Conservation (phyloP, 2,797 vertebrate species). For the Enteromius argenteus region DNA sequence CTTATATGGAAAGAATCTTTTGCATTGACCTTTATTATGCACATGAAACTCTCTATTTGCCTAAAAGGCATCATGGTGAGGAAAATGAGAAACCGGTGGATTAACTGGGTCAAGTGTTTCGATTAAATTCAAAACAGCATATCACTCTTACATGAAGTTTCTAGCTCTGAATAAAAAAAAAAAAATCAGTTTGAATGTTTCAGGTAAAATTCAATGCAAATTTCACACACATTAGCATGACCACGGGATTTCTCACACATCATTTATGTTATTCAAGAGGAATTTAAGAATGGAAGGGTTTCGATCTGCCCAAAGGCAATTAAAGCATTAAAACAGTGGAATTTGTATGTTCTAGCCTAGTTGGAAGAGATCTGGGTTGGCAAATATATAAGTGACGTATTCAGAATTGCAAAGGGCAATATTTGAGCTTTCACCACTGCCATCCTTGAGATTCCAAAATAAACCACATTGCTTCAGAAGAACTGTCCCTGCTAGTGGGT, state of each 20-base stretch:
- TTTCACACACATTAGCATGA: background rate
- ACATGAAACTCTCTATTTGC: conserved; percentile 7
- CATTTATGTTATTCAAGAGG: background rate
- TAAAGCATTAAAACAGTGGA: background rate
- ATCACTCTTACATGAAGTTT: background rate
- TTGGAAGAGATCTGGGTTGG: background rate
- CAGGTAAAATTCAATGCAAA: background rate
- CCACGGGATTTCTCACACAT: background rate
- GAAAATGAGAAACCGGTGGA: background rate
- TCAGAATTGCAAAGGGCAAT: background rate
- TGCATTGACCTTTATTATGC: background rate
- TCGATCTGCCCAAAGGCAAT: background rate
- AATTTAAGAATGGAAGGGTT: background rate
- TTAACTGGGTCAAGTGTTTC: background rate
- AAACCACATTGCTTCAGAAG: background rate
- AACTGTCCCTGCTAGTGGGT: background rate
- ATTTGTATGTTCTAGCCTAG: background rate
- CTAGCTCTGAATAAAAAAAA: background rate
- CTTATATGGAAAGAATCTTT: background rate
- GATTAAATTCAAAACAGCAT: background rate
- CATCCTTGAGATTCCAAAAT: background rate
- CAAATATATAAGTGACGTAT: background rate
- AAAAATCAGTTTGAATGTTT: background rate
- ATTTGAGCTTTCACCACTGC: background rate
- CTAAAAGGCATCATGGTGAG: background rate